Base-by-base conservation (phyloP, 35 echinoderm and acorn worm species). In the Diadema setosum region DNA sequence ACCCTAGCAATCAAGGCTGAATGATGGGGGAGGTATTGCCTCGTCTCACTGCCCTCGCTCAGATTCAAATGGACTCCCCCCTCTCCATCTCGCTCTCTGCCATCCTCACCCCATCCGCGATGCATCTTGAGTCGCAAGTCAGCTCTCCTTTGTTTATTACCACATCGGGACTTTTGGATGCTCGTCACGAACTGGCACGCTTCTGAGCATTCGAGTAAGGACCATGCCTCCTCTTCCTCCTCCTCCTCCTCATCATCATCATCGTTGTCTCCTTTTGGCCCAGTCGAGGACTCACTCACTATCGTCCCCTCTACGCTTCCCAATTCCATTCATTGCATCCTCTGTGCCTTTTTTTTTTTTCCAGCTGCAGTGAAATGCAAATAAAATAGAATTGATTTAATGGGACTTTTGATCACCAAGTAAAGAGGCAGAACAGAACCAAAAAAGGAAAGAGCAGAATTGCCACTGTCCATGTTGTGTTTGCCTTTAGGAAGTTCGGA, bases 1-100 rank as follows among this genome's bases (percentile, higher is more conserved):
- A 78, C 73, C 73, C 73, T 42, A 20, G 73, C 73, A 78, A 78
- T 78, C 73, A 78, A 78, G 73, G 40, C 73, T 78, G 73, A 78
- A 78, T 78, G 73, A 78, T 78, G 39, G n/a, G 48, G 48, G n/a
- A 52, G 9, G n/a, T 67, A 11, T 67, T 29, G 12, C 27, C 31
- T 25, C 24, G 20, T 76, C 70, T 76, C 70, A 33, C 34, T 76
- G 35, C 43, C 70, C 73, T 78, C 35, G 29, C 63, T 29, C 25
- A 15, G 14, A n/a, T n/a, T n/a, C n/a, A n/a, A n/a, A n/a, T n/a
- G n/a, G n/a, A n/a, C 49, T n/a, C 21, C 2, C 63, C 63, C 30
- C 3, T 34, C 63, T 67, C 63, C 37, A 33, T 33, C 63, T 34
- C 24, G 40, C 0, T 21, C 35, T 44, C 73, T 78, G 39, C 40